These are phyloP conservation scores for Triops cancriformis DNA, from an alignment of 1,140 invertebrate genomes.

Conservation along the genomic window DNA sequence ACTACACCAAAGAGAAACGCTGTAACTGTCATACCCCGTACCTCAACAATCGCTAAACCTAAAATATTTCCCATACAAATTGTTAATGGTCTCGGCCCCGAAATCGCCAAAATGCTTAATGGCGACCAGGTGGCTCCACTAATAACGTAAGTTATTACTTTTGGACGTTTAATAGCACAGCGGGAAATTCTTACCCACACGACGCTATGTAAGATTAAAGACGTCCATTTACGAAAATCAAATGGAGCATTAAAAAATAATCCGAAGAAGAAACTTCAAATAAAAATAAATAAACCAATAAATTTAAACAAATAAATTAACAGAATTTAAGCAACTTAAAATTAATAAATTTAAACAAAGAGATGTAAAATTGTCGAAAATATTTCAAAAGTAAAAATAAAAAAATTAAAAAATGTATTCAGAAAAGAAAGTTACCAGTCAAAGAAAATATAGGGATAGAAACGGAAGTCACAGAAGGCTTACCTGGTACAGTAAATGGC, in stretches of 20 bases:
- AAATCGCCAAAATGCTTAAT: neutral
- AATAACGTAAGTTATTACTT: neutral
- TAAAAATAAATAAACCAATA: no score
- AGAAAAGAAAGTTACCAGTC: neutral
- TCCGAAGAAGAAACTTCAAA: no score
- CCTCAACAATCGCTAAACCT: neutral
- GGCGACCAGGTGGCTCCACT: neutral
- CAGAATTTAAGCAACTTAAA: no score
- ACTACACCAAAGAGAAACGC: conserved; percentile 38
- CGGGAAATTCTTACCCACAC: neutral
- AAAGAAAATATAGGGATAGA: no score
- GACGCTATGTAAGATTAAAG: neutral
- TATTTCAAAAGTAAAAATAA: no score
- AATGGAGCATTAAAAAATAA: no score
- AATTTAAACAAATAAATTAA: no score
- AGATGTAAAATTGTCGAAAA: no score
- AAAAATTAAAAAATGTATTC: neutral
- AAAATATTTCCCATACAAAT: neutral
- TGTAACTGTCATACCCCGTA: neutral
- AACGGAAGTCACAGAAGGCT: neutral
- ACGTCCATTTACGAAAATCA: neutral
- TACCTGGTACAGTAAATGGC: neutral
- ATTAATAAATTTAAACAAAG: no score
- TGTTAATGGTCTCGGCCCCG: conserved; percentile 3
- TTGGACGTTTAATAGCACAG: neutral